These are phyloP conservation scores for Ammodytes marinus DNA, from an alignment of 2,113 vertebrate genomes.

Conservation along the genomic window DNA sequence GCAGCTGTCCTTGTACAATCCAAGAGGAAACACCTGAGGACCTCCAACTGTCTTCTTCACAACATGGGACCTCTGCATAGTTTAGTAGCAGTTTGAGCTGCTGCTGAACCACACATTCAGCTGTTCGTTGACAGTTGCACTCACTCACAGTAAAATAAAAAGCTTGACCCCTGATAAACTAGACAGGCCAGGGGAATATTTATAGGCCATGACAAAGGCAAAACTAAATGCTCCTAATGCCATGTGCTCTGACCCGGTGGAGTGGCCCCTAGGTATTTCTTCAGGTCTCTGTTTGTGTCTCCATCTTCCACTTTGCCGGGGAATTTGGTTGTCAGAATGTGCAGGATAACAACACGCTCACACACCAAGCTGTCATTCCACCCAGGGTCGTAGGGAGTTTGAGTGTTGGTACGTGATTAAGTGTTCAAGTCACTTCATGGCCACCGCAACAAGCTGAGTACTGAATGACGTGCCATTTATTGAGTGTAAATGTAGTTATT, in stretches of 20 bases:
- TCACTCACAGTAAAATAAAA: too few species aligned
- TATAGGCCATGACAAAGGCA: background rate
- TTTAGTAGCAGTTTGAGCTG: background rate
- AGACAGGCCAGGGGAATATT: background rate
- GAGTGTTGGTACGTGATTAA: too few species aligned
- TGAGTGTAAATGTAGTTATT: too few species aligned
- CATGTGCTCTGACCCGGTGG: background rate
- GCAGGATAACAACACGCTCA: too few species aligned
- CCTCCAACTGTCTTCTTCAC: background rate
- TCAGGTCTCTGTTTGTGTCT: background rate
- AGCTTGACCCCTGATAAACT: background rate
- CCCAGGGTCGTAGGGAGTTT: too few species aligned
- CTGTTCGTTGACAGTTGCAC: too few species aligned
- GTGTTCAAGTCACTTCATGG: too few species aligned
- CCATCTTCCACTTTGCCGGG: background rate
- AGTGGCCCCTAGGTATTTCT: background rate
- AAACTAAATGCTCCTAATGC: background rate
- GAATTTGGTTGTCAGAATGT: background rate
- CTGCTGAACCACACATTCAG: too few species aligned
- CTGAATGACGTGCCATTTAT: too few species aligned
- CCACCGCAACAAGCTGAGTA: too few species aligned
- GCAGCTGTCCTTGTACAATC: background rate
- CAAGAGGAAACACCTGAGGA: background rate
- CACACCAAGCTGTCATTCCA: too few species aligned
- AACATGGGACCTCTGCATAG: background rate